Percentiles rank a stretch among this genome's conserved stretches.
phyloP scores from a whole-genome alignment of 1,140 invertebrate genomes.

The Leptinotarsa undecemlineata region DNA sequence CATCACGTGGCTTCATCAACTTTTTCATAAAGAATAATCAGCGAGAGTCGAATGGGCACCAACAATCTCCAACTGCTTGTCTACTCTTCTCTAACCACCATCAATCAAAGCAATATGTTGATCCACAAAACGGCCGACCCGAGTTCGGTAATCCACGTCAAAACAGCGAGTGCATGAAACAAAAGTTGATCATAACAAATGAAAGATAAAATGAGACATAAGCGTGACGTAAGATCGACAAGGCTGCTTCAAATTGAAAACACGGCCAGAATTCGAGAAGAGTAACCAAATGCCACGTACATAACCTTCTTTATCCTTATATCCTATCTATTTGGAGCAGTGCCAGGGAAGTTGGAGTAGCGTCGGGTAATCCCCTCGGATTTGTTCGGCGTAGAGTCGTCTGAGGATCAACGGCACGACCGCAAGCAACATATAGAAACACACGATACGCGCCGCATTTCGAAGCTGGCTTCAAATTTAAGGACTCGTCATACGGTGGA shows the following conservation, averaged over 20 bases:
- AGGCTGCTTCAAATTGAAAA: constrained; percentile 20
- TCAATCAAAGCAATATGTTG: no score
- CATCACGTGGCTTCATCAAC: no score
- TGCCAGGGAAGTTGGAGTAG: constrained; percentile 30
- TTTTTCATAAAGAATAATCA: no score
- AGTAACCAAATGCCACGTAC: constrained; percentile 31
- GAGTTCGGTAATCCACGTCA: no score
- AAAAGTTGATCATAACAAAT: neutral
- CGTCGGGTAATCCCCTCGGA: constrained; percentile 33
- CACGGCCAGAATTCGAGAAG: constrained; percentile 10
- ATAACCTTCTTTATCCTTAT: constrained; percentile 31
- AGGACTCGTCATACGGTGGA: neutral
- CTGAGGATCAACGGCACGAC: constrained; percentile 35
- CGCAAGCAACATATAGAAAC: constrained; percentile 34
- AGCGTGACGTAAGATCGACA: constrained; percentile 10
- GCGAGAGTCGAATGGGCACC: no score
- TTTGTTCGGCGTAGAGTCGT: constrained; percentile 26
- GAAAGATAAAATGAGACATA: constrained; percentile 4
- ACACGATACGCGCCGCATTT: constrained; percentile 19
- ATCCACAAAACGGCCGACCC: no score
- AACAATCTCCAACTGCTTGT: no score
- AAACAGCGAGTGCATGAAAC: neutral
- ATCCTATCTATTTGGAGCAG: constrained; percentile 36
- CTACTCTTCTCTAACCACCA: no score
- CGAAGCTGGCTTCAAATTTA: constrained; percentile 5